Evolutionary conservation across 2,797 vertebrate genomes (phyloP).

Genomic region (Urosaurus nigricauda): DNA sequence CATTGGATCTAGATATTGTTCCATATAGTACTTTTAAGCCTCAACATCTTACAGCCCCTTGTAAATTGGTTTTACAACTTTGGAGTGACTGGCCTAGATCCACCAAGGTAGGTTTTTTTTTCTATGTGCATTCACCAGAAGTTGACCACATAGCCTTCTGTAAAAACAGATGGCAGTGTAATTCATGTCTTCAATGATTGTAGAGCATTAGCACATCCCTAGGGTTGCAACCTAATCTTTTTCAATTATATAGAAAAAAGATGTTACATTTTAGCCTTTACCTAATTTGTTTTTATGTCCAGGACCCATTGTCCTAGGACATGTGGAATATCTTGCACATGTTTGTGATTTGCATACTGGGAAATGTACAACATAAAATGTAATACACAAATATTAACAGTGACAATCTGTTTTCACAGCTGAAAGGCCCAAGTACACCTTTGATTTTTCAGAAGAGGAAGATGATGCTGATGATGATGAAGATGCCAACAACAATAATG

Average conservation of each 20-base stretch:
- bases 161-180: neutral
- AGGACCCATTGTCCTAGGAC: neutral
- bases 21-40: no score
- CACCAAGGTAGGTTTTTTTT: neutral
- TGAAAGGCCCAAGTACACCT: conserved; percentile 96
- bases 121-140: neutral
- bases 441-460: conserved; percentile 97
- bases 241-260: neutral
- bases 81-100: neutral
- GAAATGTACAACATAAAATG: neutral
- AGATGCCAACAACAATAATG: conserved; percentile 84
- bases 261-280: neutral
- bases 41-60: neutral
- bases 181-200: neutral
- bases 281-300: neutral
- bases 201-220: neutral
- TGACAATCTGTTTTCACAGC: conserved; percentile 77
- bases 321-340: conserved; percentile 9
- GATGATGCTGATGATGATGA: conserved; percentile 87
- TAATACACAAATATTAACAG: neutral
- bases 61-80: neutral
- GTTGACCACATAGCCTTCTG: neutral
- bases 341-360: neutral
- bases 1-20: no score
- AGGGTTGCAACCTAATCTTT: neutral